Evolutionary conservation across 2,797 vertebrate species (phyloP), one percentile per base, ranked within the genome.

Genomic region (Pantherophis vulpinus): DNA sequence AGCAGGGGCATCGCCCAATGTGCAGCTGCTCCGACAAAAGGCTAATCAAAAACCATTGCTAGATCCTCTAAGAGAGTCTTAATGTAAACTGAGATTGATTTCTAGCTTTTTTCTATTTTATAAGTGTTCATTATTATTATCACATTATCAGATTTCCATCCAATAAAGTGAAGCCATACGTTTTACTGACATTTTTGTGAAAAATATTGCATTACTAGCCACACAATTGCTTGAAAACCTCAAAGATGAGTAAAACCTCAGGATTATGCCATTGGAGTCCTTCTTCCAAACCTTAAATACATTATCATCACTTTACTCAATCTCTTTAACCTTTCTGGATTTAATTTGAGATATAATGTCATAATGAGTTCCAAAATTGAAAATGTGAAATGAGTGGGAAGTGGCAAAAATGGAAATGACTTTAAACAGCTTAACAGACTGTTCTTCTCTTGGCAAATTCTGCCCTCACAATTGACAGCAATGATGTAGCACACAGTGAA

Each of bases 111-210:
- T 89, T 59, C 37, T 70, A 51, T 0, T 92, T 94, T 92, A 59
- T 93, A 79, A 25, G 59, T 5, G 58, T 20, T 59, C 1, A 92
- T 94, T 94, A 58, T 94, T 94, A 59, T 59, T 7, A 47, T 47
- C 20, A 59, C 90, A 95, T 83, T 92, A 70, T 18, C 93, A 70
- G 93, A 93, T 94, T 91, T 66, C 37, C 94, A 74, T 83, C 58
- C 93, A 63, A 27, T 66, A 91, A 95, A 95, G 14, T 10, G 74
- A 96, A 60, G 42, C 0, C 0, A 91, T 93, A 32, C 70, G 55
- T 92, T 95, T 93, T 90, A 29, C 74, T 96, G 79, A 92, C n/a
- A 88, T 96, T 94, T 96, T 96, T 47, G 56, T 91, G 92, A 93
- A 16, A 91, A 89, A 90, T 95, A 90, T 29, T 9, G 9, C 32